Evolutionary conservation across 1,140 invertebrate genomes (phyloP).

Genomic region (Sinella curviseta): DNA sequence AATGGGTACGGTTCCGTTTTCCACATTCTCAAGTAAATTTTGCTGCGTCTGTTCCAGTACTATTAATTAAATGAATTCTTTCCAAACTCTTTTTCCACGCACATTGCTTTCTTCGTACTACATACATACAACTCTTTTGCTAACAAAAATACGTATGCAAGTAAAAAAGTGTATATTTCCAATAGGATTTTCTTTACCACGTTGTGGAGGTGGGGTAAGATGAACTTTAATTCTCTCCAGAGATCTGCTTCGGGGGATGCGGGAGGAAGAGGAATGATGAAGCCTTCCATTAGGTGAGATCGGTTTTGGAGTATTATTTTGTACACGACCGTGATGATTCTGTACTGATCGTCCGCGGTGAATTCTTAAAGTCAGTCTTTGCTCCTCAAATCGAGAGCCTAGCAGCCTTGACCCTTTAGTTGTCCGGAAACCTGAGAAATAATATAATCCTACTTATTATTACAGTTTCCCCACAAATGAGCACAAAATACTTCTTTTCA

Average conservation of each 20-base stretch:
- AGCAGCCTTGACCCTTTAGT: slow-evolving; percentile 69
- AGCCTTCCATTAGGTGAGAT: slow-evolving; percentile 57
- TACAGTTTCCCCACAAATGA: no score
- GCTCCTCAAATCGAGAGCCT: slow-evolving; percentile 75
- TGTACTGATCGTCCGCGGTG: slow-evolving; percentile 71
- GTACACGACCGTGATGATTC: slow-evolving; percentile 57
- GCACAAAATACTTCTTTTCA: no score
- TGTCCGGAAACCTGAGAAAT: slow-evolving; percentile 80
- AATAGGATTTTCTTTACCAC: slow-evolving; percentile 31
- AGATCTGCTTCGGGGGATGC: slow-evolving; percentile 48
- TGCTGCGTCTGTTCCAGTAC: neutral
- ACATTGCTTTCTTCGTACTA: neutral
- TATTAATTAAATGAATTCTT: neutral
- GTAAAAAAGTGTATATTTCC: no score
- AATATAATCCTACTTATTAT: no score
- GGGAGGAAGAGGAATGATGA: slow-evolving; percentile 27
- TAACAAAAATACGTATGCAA: neutral
- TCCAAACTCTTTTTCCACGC: neutral
- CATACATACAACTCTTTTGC: neutral
- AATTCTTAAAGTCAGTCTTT: slow-evolving; percentile 84
- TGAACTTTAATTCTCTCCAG: slow-evolving; percentile 47
- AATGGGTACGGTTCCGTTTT: neutral
- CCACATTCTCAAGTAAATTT: neutral
- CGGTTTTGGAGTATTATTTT: slow-evolving; percentile 51
- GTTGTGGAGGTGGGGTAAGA: slow-evolving; percentile 59